A percentile compares a stretch with the other conserved stretches of the same genome.
Evolutionary conservation across 2,113 vertebrate species (phyloP).

Genomic region (Calyptommatus sinebrachiatus): DNA sequence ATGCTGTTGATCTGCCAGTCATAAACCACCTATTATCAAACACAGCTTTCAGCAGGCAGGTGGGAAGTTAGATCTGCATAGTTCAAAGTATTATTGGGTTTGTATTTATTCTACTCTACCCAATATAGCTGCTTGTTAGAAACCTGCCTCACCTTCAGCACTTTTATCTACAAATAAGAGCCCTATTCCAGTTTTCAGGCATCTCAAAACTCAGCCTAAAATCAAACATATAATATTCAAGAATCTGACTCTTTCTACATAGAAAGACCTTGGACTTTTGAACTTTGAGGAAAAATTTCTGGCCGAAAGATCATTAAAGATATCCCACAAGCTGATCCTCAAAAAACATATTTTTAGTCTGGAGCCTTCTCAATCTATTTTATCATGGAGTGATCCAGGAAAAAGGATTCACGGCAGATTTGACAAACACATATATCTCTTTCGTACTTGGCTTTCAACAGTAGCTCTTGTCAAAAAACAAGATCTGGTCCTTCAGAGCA

Average conservation of each 20-base stretch:
- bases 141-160: fast-evolving
- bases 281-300: background rate
- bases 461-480: background rate
- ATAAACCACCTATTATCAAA: no score
- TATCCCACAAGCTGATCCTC: background rate
- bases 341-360: background rate
- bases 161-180: background rate
- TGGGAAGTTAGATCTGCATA: background rate
- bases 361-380: background rate
- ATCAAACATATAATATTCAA: background rate
- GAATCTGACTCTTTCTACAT: background rate
- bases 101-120: background rate
- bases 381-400: background rate
- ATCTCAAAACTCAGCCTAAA: background rate
- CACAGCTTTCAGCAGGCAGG: background rate
- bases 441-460: conserved; percentile 10
- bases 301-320: background rate
- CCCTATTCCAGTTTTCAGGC: conserved; percentile 12
- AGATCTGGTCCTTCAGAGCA: background rate
- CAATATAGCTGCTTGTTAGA: background rate
- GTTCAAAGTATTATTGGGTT: background rate
- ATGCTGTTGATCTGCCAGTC: background rate
- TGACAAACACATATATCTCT: background rate
- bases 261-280: background rate
- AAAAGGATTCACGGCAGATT: background rate